Base-by-base conservation (phyloP, 2,113 vertebrate species). In the Eurystomus gularis region DNA sequence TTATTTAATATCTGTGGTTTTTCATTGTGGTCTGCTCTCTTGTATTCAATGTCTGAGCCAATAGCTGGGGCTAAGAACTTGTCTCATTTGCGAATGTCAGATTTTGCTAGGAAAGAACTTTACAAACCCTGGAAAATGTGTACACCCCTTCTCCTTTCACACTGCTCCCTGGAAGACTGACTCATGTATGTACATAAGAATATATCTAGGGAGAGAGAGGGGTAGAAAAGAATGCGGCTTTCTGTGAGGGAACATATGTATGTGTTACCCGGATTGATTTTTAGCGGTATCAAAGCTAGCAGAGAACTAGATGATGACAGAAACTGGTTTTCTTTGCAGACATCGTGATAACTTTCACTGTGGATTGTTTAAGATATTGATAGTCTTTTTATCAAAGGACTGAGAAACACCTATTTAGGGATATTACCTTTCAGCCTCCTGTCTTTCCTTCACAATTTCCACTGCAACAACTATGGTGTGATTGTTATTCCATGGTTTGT, bases 221-320 rank as follows among this genome's bases (percentile, higher is more conserved):
- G 18, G 11, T 13, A 48, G 65, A 48, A 58, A 62, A 49, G 72
- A 55, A 58, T 33, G 48, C 54, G 73, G 25, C 82, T 12, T 90
- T 62, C 28, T 44, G 2, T 0, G 2, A 35, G 20, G 18, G 40
- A 35, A 51, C 37, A 5, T 19, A 7, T 29, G 13, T 33, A 4
- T 62, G 15, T 58, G 39, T 37, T 70, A 62, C 25, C 35, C 71
- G 52, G 21, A 51, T 20, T 82, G 60, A 69, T 58, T 73, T 78
- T 88, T 48, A 75, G 65, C 19, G 62, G 0, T 46, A 20, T 52
- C 54, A 68, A 16, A 82, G 58, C 60, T 64, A 64, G 49, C 49
- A 33, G 60, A 71, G 64, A 78, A n/a, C 26, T 64, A 39, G n/a
- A 42, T 35, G 20, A 23, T 40, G 42, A 42, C 52, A 29, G 60